phyloP scores from a whole-genome alignment of 2,888 invertebrate species.

The Diplazon laetatorius region DNA sequence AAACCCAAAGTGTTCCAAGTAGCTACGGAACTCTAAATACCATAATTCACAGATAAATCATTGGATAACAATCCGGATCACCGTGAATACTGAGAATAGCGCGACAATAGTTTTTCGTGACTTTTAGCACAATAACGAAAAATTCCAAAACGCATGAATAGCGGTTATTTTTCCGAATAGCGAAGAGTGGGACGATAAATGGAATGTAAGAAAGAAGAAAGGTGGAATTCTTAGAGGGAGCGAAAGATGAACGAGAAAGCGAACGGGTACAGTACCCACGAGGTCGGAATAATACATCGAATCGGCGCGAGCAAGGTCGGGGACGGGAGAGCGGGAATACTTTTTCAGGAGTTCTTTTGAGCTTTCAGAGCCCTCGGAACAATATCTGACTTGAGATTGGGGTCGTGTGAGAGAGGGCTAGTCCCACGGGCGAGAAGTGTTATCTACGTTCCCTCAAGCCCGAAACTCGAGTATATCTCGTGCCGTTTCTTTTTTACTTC shows the following conservation, averaged over 20 bases:
- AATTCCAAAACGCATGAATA: background rate
- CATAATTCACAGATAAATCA: too few relatives aligned
- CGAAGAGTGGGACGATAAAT: background rate
- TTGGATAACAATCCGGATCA: too few relatives aligned
- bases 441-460: conserved; percentile 77
- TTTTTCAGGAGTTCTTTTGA: conserved; percentile 79
- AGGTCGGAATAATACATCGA: conserved; percentile 76
- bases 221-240: conserved; percentile 50
- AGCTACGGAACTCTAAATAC: too few relatives aligned
- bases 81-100: background rate
- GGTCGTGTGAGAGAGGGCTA: conserved; percentile 71
- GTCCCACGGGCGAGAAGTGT: conserved; percentile 79
- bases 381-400: conserved; percentile 80
- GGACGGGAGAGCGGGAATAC: conserved; percentile 66
- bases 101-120: background rate
- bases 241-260: conserved; percentile 67
- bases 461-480: conserved; percentile 69
- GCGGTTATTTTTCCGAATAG: background rate
- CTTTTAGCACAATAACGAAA: background rate
- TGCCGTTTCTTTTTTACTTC: conserved; percentile 18
- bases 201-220: conserved; percentile 30
- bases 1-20: too few relatives aligned
- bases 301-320: conserved; percentile 66
- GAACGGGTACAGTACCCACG: conserved; percentile 71
- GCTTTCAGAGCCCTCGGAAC: conserved; percentile 79